phyloP scores from a whole-genome alignment of 2,113 vertebrate species.

The Colossoma macropomum region DNA sequence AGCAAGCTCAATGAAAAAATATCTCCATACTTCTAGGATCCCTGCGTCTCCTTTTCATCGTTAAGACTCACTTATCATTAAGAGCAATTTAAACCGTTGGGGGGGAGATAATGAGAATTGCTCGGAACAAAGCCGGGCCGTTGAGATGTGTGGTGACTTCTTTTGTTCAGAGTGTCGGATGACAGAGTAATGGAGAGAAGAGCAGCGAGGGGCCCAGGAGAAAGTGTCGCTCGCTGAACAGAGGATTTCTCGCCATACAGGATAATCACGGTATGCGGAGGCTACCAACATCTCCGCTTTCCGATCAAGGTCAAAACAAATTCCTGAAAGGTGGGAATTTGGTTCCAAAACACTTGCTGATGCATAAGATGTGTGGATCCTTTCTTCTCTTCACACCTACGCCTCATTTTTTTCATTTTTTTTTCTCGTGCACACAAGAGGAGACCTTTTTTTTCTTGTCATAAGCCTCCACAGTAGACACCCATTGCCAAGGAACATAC shows the following conservation, averaged over 20 bases:
- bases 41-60: conserved; percentile 64
- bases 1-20: conserved; percentile 6
- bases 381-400: conserved; percentile 22
- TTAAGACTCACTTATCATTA: conserved; percentile 73
- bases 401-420: conserved; percentile 68
- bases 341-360: conserved; percentile 73
- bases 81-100: conserved; percentile 68
- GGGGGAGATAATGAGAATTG: conserved; percentile 70
- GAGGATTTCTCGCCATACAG: conserved; percentile 71
- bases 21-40: not conserved
- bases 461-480: conserved; percentile 65
- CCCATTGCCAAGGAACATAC: not conserved
- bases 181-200: conserved; percentile 74
- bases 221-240: conserved; percentile 66
- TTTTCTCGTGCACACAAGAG: conserved; percentile 68
- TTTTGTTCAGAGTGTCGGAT: conserved; percentile 73
- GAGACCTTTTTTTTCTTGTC: conserved; percentile 78
- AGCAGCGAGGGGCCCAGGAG: conserved; percentile 58
- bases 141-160: conserved; percentile 66
- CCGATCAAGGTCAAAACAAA: conserved; percentile 81
- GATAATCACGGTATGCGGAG: conserved; percentile 74
- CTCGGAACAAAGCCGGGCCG: conserved; percentile 65
- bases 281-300: conserved; percentile 68
- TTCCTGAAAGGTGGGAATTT: conserved; percentile 76
- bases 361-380: conserved; percentile 76